Conservation (phyloP, 2,888 invertebrate species). For the Mimumesa dahlbomi region DNA sequence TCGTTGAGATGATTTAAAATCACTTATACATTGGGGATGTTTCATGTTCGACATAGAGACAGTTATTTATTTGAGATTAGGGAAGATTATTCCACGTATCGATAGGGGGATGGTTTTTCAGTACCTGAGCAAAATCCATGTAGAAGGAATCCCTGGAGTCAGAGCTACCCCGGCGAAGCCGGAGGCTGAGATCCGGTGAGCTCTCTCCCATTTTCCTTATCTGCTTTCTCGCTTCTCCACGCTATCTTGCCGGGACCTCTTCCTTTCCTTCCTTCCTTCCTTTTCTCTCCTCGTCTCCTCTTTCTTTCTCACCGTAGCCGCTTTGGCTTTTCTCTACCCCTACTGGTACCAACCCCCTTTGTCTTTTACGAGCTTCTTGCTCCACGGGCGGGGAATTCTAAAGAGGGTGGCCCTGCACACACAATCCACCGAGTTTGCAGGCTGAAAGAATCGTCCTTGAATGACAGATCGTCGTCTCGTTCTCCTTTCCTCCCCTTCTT, state of each 20-base stretch:
- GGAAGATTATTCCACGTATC: constrained; percentile 40
- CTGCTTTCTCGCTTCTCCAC: constrained; percentile 42
- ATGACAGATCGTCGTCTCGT: constrained; percentile 61
- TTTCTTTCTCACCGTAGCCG: too few relatives aligned
- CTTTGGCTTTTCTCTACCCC: constrained; percentile 48
- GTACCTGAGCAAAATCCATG: constrained; percentile 90
- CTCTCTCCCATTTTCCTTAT: constrained; percentile 85
- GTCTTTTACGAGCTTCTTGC: constrained; percentile 70
- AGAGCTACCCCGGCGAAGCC: constrained; percentile 91
- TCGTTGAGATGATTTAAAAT: too few relatives aligned
- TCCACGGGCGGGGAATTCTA: constrained; percentile 72
- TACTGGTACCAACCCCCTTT: constrained; percentile 63
- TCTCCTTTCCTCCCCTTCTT: constrained; percentile 7
- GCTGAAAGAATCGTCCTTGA: constrained; percentile 68
- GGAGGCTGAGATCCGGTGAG: constrained; percentile 92
- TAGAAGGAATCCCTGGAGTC: constrained; percentile 94
- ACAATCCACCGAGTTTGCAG: constrained; percentile 66
- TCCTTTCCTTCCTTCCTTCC: constrained; percentile 21
- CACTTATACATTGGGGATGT: too few relatives aligned
- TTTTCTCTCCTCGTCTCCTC: constrained; percentile 3
- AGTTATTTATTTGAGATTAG: constrained; percentile 5
- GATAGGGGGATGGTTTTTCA: background rate
- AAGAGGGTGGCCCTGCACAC: constrained; percentile 69
- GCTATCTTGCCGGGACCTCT: constrained; percentile 11
- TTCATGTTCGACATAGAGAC: background rate